Evolutionary conservation across 2,888 invertebrate genomes (phyloP).

Genomic region (Microctonus brassicae): DNA sequence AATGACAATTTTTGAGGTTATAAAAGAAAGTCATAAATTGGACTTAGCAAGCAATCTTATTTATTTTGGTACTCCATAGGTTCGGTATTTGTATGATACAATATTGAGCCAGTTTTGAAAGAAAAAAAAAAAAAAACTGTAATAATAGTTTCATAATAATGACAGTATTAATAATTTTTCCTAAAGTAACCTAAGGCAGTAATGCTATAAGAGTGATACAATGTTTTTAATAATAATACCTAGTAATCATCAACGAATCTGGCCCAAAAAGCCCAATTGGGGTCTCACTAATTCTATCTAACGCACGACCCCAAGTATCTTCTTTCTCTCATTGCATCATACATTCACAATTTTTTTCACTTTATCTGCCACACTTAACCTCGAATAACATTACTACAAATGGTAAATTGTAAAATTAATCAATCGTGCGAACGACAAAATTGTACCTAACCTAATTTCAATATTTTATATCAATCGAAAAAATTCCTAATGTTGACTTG

Average conservation of each 20-base stretch:
- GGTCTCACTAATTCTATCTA: slow-evolving; percentile 46
- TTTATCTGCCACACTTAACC: slow-evolving; percentile 1
- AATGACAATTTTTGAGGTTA: neutral
- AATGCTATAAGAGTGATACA: slow-evolving; percentile 64
- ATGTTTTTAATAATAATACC: slow-evolving; percentile 62
- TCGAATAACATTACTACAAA: slow-evolving; percentile 18
- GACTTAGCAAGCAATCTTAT: slow-evolving; percentile 67
- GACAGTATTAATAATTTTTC: slow-evolving; percentile 55
- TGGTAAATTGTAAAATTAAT: slow-evolving; percentile 17
- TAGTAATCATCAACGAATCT: slow-evolving; percentile 63
- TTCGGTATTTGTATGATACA: slow-evolving; percentile 67
- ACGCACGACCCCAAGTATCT: slow-evolving; percentile 50
- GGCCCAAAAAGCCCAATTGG: slow-evolving; percentile 51
- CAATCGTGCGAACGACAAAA: slow-evolving; percentile 13
- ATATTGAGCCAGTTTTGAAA: slow-evolving; percentile 66
- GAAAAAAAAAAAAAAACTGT: too few species aligned
- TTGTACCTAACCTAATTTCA: neutral
- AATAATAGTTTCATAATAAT: slow-evolving; percentile 53
- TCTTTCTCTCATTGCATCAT: slow-evolving; percentile 39
- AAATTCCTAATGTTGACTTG: slow-evolving; percentile 22
- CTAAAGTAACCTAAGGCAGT: slow-evolving; percentile 66
- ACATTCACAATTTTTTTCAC: slow-evolving; percentile 27
- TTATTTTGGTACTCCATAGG: slow-evolving; percentile 68
- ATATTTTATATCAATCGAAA: neutral
- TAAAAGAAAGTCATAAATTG: slow-evolving; percentile 37